Conservation (phyloP, 2,113 vertebrate species). For the Charadrius vociferus region DNA sequence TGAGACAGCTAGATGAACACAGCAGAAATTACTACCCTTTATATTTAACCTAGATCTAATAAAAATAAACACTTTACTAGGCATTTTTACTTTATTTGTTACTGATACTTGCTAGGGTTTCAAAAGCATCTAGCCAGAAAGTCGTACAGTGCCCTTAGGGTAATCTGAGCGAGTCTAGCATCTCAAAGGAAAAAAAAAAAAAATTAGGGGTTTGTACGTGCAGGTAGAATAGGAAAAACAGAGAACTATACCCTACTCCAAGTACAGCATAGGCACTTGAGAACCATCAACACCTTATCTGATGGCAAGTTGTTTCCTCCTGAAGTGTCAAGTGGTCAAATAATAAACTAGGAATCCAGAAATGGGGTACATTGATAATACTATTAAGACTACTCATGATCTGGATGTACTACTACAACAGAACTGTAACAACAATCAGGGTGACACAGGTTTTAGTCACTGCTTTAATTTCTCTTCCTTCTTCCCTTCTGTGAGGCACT, state of each 20-base stretch:
- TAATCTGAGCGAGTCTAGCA: not conserved
- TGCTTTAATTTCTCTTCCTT: not conserved
- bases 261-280: not conserved
- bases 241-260: not conserved
- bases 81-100: not conserved
- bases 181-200: not conserved
- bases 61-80: not conserved
- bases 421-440: not conserved
- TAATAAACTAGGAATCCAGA: not conserved
- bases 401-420: not conserved
- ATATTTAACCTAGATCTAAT: not conserved
- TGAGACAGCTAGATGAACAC: not conserved
- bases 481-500: not conserved
- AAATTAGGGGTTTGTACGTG: fast-evolving
- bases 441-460: not conserved
- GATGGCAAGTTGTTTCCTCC: not conserved
- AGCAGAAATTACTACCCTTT: not conserved
- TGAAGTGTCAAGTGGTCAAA: not conserved
- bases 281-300: not conserved
- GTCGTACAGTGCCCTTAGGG: not conserved
- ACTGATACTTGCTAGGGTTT: not conserved
- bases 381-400: not conserved
- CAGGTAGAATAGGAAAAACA: not conserved
- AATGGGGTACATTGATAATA: not conserved
- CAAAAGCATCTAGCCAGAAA: not conserved